Evolutionary conservation across 2,888 invertebrate genomes (phyloP).

Genomic region (Stegana nigrithorax): DNA sequence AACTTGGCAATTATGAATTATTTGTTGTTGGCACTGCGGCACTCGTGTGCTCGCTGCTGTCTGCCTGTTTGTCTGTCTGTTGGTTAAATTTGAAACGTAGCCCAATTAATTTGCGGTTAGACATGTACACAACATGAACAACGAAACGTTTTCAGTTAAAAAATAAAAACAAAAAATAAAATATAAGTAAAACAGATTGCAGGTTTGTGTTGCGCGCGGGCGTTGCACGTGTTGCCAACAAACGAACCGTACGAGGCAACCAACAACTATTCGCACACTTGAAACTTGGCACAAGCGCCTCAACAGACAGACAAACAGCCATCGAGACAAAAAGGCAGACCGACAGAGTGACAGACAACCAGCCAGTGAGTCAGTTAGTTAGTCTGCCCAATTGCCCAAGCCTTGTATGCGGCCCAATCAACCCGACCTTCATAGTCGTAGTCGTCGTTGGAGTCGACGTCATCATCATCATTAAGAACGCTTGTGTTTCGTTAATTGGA

Average conservation of each 20-base stretch:
- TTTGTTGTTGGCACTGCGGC: background rate
- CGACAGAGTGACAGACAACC: background rate
- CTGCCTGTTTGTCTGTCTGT: background rate
- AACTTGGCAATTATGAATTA: conserved; percentile 54
- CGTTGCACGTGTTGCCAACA: conserved; percentile 12
- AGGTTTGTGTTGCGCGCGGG: background rate
- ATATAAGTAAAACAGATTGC: background rate
- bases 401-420: background rate
- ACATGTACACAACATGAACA: background rate
- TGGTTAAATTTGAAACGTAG: conserved; percentile 14
- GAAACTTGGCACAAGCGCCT: background rate
- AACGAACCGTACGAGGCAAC: background rate
- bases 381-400: background rate
- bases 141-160: background rate
- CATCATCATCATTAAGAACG: conserved; percentile 45
- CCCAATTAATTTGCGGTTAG: conserved; percentile 15
- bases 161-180: background rate
- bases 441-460: background rate
- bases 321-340: background rate
- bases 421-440: background rate
- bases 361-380: background rate
- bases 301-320: background rate
- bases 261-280: background rate
- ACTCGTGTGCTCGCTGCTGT: background rate
- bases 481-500: conserved; percentile 52